Base-by-base conservation (phyloP, 2,888 invertebrate genomes). In the Tromatobia lineatoria region DNA sequence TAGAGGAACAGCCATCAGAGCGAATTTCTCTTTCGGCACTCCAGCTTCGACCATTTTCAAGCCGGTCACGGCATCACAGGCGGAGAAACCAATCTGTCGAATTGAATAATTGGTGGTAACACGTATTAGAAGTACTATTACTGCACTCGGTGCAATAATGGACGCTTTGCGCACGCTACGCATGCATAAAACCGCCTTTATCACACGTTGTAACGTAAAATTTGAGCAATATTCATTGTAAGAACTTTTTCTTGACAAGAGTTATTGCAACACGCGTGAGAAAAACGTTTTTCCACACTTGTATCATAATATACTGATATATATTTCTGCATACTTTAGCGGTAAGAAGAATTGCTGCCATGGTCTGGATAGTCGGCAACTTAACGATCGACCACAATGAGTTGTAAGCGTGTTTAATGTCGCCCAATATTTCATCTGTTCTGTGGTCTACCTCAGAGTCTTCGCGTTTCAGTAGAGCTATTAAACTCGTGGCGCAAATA, bases 41-140 rank as follows among this genome's bases (percentile, higher is more conserved):
- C 99, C 99, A 34, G 97, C 97, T 94, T 99, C 99, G 0, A 99
- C 97, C 69, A 99, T 94, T 94, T 99, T 99, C 83, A 99, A 94
- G 2, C 98, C 97, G 23, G 99, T 98, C 0, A 99, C 98, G 25
- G 98, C 97, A 94, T 99, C 99, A 83, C 98, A 97, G 0, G 99
- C 99, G 52, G 99, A 97, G 94, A 99, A 99, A 3, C 98, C 98
- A 88, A 99, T 95, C 98, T 98, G 92, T 81, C 95, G 94, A 87
- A 83, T 75, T 45, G 50, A 61, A 52, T 25, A 11, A 69, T 47
- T 7, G 71, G 47, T 4, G 74, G 45, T 69, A 54, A 54, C 20
- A 11, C 20, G 2, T 52, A 6, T 52, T n/a, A 18, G 1, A n/a
- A 54, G 8, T 2, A 20, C 2, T 23, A 10, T 54, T 11, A 10